phyloP scores from a whole-genome alignment of 2,113 vertebrate genomes.

The Tragelaphus imberbis region DNA sequence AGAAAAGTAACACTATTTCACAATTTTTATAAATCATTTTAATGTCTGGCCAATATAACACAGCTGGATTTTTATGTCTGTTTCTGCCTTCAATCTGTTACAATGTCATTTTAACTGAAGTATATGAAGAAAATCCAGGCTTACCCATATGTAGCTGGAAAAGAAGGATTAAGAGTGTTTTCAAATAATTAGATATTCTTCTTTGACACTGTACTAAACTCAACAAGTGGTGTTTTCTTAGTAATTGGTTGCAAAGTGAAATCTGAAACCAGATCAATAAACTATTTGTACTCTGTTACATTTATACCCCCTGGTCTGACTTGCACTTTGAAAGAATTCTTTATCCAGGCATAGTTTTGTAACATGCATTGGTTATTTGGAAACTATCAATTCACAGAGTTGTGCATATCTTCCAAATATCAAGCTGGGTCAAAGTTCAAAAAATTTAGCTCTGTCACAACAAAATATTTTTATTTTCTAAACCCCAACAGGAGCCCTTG shows the following conservation, averaged over 20 bases:
- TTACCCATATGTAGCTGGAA: background rate
- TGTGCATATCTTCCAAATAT: background rate
- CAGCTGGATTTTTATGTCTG: background rate
- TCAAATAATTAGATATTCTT: background rate
- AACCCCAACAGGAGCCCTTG: background rate
- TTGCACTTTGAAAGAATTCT: background rate
- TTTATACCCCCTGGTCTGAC: background rate
- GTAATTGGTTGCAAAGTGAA: background rate
- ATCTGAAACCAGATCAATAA: constrained; percentile 1
- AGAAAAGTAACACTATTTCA: background rate
- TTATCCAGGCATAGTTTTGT: background rate
- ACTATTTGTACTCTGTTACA: background rate
- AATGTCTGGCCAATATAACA: background rate
- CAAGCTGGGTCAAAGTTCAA: background rate
- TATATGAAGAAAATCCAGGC: background rate
- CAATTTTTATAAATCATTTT: background rate
- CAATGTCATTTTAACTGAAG: background rate
- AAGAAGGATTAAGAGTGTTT: background rate
- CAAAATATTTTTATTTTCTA: constrained; percentile 2
- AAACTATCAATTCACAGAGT: background rate
- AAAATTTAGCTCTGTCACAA: background rate
- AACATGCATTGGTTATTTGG: background rate
- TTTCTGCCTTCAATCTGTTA: background rate
- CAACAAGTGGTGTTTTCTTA: background rate
- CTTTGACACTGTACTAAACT: background rate